Evolutionary conservation across 2,888 invertebrate species (phyloP), one percentile per base, ranked within the genome.

Genomic region (Catocala sponsa): DNA sequence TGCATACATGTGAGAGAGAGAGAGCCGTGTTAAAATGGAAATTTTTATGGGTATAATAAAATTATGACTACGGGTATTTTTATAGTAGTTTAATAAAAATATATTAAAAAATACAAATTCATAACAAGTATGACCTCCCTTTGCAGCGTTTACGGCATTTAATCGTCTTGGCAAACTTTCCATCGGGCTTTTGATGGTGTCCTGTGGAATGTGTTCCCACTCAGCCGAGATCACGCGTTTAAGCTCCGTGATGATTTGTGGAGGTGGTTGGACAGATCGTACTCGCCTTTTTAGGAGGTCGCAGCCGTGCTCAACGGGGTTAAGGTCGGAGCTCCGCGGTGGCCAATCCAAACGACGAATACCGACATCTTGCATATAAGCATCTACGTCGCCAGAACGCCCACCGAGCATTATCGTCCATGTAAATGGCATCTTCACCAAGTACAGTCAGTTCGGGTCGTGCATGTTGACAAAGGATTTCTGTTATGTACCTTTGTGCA

Each of bases 401-500:
- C 43, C 43, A 15, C 35, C 53, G 58, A 58, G 56, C 60, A 49
- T 54, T 55, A 25, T 58, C 54, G 50, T 62, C 44, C 55, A 55
- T 55, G 42, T 11, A n/a, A 42, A 42, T 42, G 42, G 42, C 42
- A 42, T 42, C 42, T 43, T 11, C 41, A 13, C 42, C 53, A 53
- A 53, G 57, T 57, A n/a, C n/a, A n/a, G n/a, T n/a, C n/a, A n/a
- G n/a, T n/a, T n/a, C n/a, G n/a, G n/a, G n/a, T n/a, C n/a, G 49
- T 43, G 51, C 54, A 54, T 56, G 53, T 63, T n/a, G 43, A 53
- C n/a, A 25, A 25, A 53, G 42, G 52, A 25, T 25, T 43, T 62
- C 42, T 41, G 58, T 58, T 64, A 56, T 53, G 64, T 58, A 56
- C 53, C 58, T 13, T 15, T 62, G 65, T 42, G 43, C 64, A 64